Evolutionary conservation across 2,113 vertebrate species (phyloP).

Genomic region (Muntiacus muntjak): DNA sequence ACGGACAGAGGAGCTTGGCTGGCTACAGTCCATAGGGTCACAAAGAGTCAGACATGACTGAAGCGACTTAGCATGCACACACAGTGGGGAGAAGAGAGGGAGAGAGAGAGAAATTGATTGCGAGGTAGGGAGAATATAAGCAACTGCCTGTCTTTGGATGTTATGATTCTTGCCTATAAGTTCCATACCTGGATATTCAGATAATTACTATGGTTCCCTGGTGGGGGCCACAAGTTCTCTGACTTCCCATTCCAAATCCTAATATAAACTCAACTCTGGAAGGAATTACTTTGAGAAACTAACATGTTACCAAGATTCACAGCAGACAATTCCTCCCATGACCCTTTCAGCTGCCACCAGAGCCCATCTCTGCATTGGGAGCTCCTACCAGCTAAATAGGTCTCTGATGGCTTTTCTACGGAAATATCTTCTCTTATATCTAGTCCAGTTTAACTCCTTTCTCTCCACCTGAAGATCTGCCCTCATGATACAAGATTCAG

Average conservation of each 20-base stretch:
- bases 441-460: neutral
- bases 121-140: neutral
- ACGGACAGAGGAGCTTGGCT: neutral
- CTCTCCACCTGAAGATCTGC: neutral
- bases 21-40: neutral
- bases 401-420: neutral
- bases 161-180: neutral
- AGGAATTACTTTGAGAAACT: neutral
- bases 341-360: neutral
- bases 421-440: neutral
- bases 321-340: neutral
- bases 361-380: neutral
- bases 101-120: neutral
- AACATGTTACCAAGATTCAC: neutral
- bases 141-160: neutral
- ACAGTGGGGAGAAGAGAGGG: neutral
- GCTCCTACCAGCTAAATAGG: neutral
- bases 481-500: neutral
- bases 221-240: neutral
- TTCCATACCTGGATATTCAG: neutral
- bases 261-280: neutral
- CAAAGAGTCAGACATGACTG: neutral
- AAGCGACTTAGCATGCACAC: neutral
- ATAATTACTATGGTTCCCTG: neutral
- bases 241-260: neutral